Evolutionary conservation across 2,888 invertebrate species (phyloP), one percentile per base, ranked within the genome.

Genomic region (Dastarcus helophoroides): DNA sequence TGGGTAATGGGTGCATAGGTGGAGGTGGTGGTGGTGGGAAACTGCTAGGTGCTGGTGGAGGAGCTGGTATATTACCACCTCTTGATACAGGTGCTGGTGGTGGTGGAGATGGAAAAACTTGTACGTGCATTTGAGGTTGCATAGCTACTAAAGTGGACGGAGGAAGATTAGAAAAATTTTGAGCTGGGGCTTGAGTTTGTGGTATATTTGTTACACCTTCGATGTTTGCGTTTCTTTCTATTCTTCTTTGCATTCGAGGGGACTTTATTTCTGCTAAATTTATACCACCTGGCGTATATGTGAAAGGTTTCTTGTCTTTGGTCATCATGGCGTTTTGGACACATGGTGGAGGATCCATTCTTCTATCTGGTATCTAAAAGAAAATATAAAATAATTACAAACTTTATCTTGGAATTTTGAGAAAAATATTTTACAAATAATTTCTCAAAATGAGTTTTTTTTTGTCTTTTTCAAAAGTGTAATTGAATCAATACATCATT

Each of bases 251-350:
- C 88, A 91, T 89, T 45, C 88, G 74, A 6, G 90, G 90, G 31
- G 88, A 89, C 39, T 77, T 73, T 37, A 91, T 89, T 63, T 91
- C 88, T 6, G 88, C 86, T 29, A 91, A 67, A 60, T 91, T 88
- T 35, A 91, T 70, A 40, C 91, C 91, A 10, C 91, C 90, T 2
- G 91, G 91, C 10, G 90, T 89, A 60, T 93, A 93, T n/a, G 91
- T 91, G 58, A 93, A 93, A 7, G 91, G 91, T 54, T 91, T 91
- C 62, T 91, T 93, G 62, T 91, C 91, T 63, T 90, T 90, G 50
- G 85, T 86, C 79, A 89, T 79, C 86, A 89, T 89, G 16, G 90
- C 89, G 60, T 88, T 86, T 58, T 89, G 88, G 33, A 91, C 82
- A 47, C 88, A 86, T 40, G 82, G 79, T 38, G 91, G 91, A 23